Conservation (phyloP, 2,113 vertebrate genomes). For the Nothoprocta pentlandii region DNA sequence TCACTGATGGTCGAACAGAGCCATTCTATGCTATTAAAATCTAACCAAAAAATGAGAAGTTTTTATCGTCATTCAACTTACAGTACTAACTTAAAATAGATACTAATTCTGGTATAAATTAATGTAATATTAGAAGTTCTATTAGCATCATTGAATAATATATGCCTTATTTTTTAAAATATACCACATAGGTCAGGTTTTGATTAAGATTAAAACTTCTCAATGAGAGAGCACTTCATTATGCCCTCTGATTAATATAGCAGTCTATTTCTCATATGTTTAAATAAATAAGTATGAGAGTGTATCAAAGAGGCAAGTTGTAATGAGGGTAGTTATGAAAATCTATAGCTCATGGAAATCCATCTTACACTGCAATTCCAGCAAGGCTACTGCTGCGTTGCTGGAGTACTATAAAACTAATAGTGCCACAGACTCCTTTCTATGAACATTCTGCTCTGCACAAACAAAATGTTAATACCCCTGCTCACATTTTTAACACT, state of each 20-base stretch:
- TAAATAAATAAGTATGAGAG: slow-evolving; percentile 51
- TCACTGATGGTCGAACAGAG: background rate
- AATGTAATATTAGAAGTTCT: slow-evolving; percentile 55
- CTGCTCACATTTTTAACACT: slow-evolving; percentile 42
- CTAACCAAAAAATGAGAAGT: background rate
- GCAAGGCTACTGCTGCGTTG: background rate
- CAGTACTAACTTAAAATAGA: slow-evolving; percentile 38
- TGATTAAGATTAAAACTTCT: slow-evolving; percentile 47
- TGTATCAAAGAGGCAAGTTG: background rate
- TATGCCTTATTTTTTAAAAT: slow-evolving; percentile 42
- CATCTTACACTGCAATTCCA: background rate
- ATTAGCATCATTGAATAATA: slow-evolving; percentile 64
- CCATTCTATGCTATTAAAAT: background rate
- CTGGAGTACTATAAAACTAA: background rate
- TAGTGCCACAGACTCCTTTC: background rate
- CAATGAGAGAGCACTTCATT: slow-evolving; percentile 25
- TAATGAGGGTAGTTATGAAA: background rate
- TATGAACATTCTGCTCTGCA: background rate
- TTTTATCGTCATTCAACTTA: background rate
- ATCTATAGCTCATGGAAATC: background rate
- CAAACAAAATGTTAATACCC: slow-evolving; percentile 35
- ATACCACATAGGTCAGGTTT: slow-evolving; percentile 17
- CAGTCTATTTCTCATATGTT: background rate
- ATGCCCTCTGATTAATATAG: slow-evolving; percentile 34
- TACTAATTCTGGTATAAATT: slow-evolving; percentile 42